Evolutionary conservation across 2,888 invertebrate species (phyloP).

Genomic region (Trichogramma evanescens): DNA sequence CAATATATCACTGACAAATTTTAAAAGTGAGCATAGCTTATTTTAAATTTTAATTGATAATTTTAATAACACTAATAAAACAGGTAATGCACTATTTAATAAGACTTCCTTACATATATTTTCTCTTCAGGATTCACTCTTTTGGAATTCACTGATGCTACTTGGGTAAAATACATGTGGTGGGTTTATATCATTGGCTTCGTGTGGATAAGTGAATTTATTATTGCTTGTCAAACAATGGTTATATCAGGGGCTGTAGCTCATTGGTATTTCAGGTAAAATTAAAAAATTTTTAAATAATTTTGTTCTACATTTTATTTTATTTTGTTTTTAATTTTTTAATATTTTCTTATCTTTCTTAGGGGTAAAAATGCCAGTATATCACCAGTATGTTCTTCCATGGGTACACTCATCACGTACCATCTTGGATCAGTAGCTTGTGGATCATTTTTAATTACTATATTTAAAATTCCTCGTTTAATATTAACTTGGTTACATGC

Average conservation of each 20-base stretch:
- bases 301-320: not conserved
- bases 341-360: slow-evolving; percentile 9
- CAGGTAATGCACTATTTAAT: not conserved
- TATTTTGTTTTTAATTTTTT: not conserved
- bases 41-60: not conserved
- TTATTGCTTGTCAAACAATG: slow-evolving; percentile 90
- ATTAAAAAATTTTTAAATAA: slow-evolving; percentile 13
- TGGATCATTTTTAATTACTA: slow-evolving; percentile 86
- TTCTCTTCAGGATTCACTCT: slow-evolving; percentile 53
- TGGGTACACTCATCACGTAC: slow-evolving; percentile 73
- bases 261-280: slow-evolving; percentile 85
- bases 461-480: slow-evolving; percentile 85
- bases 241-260: slow-evolving; percentile 89
- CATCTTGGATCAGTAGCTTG: slow-evolving; percentile 93
- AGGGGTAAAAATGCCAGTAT: slow-evolving; percentile 62
- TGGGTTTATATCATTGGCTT: slow-evolving; percentile 78
- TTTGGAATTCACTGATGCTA: slow-evolving; percentile 67
- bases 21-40: slow-evolving; percentile 34
- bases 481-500: slow-evolving; percentile 83
- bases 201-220: slow-evolving; percentile 90
- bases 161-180: slow-evolving; percentile 87
- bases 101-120: not conserved
- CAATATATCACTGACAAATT: slow-evolving; percentile 32
- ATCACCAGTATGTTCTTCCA: slow-evolving; percentile 64
- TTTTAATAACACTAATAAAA: not conserved